Evolutionary conservation across 2,888 invertebrate species (phyloP).

Genomic region (Isoperla grammatica): DNA sequence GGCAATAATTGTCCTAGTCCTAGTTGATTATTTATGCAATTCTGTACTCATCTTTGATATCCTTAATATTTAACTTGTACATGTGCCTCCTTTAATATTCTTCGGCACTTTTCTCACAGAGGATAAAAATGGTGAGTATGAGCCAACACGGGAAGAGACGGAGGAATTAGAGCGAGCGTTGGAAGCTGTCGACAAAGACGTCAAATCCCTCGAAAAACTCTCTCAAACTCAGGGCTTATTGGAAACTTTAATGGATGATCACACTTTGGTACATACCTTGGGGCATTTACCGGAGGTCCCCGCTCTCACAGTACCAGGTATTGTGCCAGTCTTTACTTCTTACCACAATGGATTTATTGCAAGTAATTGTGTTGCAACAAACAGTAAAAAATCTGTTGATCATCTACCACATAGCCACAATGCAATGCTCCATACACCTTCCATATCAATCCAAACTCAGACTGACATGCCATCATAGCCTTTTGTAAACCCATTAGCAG

Average conservation of each 20-base stretch:
- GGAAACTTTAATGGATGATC: slow-evolving; percentile 56
- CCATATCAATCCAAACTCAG: slow-evolving; percentile 27
- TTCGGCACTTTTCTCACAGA: too few relatives aligned
- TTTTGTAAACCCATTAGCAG: neutral
- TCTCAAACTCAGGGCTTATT: slow-evolving; percentile 54
- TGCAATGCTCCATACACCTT: slow-evolving; percentile 10
- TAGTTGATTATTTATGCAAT: too few relatives aligned
- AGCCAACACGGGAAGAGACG: slow-evolving; percentile 72
- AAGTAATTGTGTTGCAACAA: neutral
- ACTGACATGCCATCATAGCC: slow-evolving; percentile 29
- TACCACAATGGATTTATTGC: slow-evolving; percentile 27
- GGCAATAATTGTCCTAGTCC: too few relatives aligned
- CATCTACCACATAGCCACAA: slow-evolving; percentile 13
- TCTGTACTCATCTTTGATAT: too few relatives aligned
- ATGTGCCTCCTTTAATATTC: too few relatives aligned
- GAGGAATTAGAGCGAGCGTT: slow-evolving; percentile 83
- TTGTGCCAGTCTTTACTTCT: slow-evolving; percentile 23
- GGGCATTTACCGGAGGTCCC: slow-evolving; percentile 46
- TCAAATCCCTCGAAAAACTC: slow-evolving; percentile 63
- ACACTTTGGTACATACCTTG: slow-evolving; percentile 46
- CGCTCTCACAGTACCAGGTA: slow-evolving; percentile 19
- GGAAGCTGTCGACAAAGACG: slow-evolving; percentile 68
- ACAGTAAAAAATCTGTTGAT: slow-evolving; percentile 14
- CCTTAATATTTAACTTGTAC: too few relatives aligned
- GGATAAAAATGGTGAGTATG: slow-evolving; percentile 64